Evolutionary conservation across 2,888 invertebrate species (phyloP).

Genomic region (Elmis aenea): DNA sequence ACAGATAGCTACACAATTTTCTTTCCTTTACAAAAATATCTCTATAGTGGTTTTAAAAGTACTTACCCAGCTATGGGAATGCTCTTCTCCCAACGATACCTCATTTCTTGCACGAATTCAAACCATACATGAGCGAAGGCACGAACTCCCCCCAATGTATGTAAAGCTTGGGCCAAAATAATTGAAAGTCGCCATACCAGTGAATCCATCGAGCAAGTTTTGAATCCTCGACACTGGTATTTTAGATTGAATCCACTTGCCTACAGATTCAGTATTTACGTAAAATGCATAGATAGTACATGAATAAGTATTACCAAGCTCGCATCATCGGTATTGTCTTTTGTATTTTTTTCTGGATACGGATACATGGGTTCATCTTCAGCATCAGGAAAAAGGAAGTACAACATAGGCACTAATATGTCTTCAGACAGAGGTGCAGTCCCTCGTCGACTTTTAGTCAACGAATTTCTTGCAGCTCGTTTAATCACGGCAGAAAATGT

Average conservation of each 20-base stretch:
- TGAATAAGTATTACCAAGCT: too few species aligned
- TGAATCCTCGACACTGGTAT: conserved; percentile 37
- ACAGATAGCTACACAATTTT: too few species aligned
- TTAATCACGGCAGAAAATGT: conserved; percentile 57
- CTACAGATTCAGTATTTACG: too few species aligned
- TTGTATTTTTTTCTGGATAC: conserved; percentile 45
- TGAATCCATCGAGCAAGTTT: conserved; percentile 75
- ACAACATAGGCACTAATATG: conserved; percentile 69
- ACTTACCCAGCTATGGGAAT: conserved; percentile 81
- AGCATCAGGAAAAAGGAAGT: conserved; percentile 86
- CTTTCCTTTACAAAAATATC: too few species aligned
- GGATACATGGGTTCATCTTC: conserved; percentile 57
- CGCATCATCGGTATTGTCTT: conserved; percentile 2
- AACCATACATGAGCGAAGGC: conserved; percentile 90
- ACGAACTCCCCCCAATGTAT: conserved; percentile 67
- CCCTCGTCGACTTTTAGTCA: conserved; percentile 45
- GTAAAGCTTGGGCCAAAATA: conserved; percentile 65
- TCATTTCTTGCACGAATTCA: conserved; percentile 84
- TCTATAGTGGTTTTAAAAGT: too few species aligned
- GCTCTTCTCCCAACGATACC: conserved; percentile 83
- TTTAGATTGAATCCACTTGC: conserved; percentile 21
- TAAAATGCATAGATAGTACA: too few species aligned
- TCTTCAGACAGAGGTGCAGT: conserved; percentile 76
- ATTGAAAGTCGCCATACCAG: conserved; percentile 78
- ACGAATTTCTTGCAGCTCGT: conserved; percentile 51